Evolutionary conservation across 2,888 invertebrate genomes (phyloP), one percentile per base, ranked within the genome.

Genomic region (Zelleria hepariella): DNA sequence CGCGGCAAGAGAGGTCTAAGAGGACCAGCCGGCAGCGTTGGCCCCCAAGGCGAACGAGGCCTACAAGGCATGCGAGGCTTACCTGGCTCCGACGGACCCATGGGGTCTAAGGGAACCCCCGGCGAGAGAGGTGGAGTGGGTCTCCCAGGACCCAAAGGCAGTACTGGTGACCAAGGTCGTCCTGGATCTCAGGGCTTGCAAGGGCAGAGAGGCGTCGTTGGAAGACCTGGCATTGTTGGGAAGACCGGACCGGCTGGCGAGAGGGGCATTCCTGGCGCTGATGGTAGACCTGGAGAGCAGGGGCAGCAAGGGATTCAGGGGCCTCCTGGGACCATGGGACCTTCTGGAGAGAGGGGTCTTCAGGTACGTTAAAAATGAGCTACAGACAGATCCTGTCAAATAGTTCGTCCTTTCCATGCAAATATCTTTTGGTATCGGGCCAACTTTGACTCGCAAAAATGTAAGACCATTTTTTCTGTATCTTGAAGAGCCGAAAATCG

Each of bases 271-370:
- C 92, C 93, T 54, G 96, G 96, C 8, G 94, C 94, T 60, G 96
- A 96, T 80, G 96, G 96, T 5, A 94, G 94, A 73, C 91, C 94
- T 15, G 97, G 97, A 24, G 96, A 95, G 70, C 93, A 93, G 69
- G 96, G 96, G 52, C 86, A 91, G 15, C 93, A 93, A 73, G 96
- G 96, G 18, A 82, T 94, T 21, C 94, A 94, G 82, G 97, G 97
- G 32, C 83, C 94, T 20, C 94, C 94, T 54, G 96, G 96, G 55
- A 91, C 93, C 2, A 90, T 94, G 68, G 96, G 96, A 56, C 88
- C 91, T 21, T 92, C 93, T n/a, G 96, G 96, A 62, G 94, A 94
- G 70, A 92, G 94, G 74, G 95, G 95, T 65, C 84, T 93, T 67
- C 90, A 91, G 66, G 94, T 94, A 83, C 81, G 79, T 71, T 32